Percentiles rank a stretch among this genome's conserved stretches.
Evolutionary conservation across 2,797 vertebrate genomes (phyloP).

Genomic region (Hoplostethus mediterraneus): DNA sequence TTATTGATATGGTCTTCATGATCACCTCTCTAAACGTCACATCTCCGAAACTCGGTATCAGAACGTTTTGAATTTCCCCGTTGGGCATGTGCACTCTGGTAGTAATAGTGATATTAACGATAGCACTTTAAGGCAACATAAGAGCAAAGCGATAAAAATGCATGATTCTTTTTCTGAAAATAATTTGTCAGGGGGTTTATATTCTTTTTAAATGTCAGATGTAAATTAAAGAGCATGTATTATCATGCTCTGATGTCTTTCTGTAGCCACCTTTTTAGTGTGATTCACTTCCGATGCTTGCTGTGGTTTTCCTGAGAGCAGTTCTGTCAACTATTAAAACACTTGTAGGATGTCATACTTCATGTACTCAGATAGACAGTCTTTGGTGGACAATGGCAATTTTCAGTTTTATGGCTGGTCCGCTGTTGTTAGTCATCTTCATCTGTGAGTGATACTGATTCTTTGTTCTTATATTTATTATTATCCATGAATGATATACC

Average conservation of each 20-base stretch:
- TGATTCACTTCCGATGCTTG: not conserved
- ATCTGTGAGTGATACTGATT: conserved; percentile 36
- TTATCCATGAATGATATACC: not conserved
- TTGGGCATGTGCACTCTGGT: too few species aligned
- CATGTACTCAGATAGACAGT: not conserved
- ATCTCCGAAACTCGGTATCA: too few species aligned
- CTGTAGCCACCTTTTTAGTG: not conserved
- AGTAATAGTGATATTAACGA: too few species aligned
- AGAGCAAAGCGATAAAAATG: too few species aligned
- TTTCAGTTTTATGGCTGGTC: conserved; percentile 23
- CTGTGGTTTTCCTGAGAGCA: conserved; percentile 29
- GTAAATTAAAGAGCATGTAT: too few species aligned
- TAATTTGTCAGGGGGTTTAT: too few species aligned
- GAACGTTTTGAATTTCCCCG: too few species aligned
- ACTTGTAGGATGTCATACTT: fast-evolving
- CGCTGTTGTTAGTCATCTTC: conserved; percentile 37
- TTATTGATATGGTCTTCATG: too few species aligned
- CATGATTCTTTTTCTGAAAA: too few species aligned
- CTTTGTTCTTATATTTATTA: not conserved
- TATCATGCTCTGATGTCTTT: not conserved
- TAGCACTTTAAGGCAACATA: too few species aligned
- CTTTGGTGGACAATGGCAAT: not conserved
- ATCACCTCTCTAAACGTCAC: too few species aligned
- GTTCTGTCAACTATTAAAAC: not conserved
- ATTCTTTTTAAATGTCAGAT: too few species aligned